Conservation (phyloP, 2,888 invertebrate genomes). For the Acleris cristana region DNA sequence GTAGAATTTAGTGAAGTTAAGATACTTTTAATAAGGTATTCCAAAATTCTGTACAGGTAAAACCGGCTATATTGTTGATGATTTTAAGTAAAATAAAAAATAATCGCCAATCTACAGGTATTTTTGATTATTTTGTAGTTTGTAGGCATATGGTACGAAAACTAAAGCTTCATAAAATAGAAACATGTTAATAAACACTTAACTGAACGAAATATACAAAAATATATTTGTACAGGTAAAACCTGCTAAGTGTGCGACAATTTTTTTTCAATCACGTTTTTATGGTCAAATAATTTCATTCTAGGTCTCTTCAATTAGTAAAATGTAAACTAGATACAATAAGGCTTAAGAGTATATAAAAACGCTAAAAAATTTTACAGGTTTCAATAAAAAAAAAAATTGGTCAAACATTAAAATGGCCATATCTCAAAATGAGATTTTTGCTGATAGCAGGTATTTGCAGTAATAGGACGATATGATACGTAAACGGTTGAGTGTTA, state of each 20-base stretch:
- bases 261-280: not conserved
- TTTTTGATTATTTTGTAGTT: not conserved
- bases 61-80: not conserved
- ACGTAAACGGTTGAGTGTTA: too few relatives aligned
- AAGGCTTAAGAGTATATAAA: not conserved
- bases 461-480: not conserved
- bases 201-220: not conserved
- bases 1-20: not conserved
- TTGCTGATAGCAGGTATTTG: not conserved
- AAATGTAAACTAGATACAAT: not conserved
- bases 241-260: not conserved
- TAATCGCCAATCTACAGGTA: not conserved
- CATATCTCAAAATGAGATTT: not conserved
- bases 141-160: not conserved
- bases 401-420: slow-evolving; percentile 1
- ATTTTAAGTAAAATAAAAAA: not conserved
- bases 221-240: slow-evolving; percentile 1
- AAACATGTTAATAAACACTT: not conserved
- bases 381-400: not conserved
- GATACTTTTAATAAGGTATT: not conserved
- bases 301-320: not conserved
- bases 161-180: not conserved
- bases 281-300: not conserved
- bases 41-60: slow-evolving; percentile 7
- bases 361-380: too few relatives aligned